Evolutionary conservation across 2,888 invertebrate genomes (phyloP), one percentile per base, ranked within the genome.

Genomic region (Eilema caniola): DNA sequence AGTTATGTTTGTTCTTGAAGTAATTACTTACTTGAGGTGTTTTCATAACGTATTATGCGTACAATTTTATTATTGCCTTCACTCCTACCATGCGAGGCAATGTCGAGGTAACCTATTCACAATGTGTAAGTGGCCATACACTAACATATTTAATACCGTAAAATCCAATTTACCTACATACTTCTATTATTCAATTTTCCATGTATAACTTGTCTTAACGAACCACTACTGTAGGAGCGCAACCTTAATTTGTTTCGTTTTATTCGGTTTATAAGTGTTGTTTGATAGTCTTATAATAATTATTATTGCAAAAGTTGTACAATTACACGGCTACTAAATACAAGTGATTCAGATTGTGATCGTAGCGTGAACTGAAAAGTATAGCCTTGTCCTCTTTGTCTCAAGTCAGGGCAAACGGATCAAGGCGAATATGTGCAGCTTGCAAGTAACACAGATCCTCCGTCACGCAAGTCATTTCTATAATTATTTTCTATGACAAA

Each of bases 381-480:
- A 74, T 82, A 85, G 78, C 93, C 93, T 93, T 89, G 93, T 88
- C 76, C 90, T 88, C 88, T 89, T 93, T 92, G 85, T 73, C 83
- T 85, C 80, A 80, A 89, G 85, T 84, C 86, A 86, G 87, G 88
- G 86, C 88, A 86, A 90, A 85, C 86, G 76, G 89, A 92, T 89
- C 93, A 92, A 93, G 93, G 93, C 85, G 79, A 88, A 83, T 86
- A 79, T 86, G 82, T 87, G 86, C 84, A 78, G 74, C 78, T 78
- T 70, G 74, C 68, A 72, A 79, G 74, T 75, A 82, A 79, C 83
- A 83, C 82, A 76, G 81, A 83, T 76, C 85, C 83, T 85, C 82
- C 77, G 79, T 82, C 88, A 88, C 85, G 88, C 85, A 85, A 79
- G 68, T 79, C 73, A 67, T 68, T 79, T 77, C 74, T 73, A 69